Percentiles rank a stretch among this genome's conserved stretches.
phyloP scores from a whole-genome alignment of 1,140 invertebrate species.

The Matsumurasca onukii region DNA sequence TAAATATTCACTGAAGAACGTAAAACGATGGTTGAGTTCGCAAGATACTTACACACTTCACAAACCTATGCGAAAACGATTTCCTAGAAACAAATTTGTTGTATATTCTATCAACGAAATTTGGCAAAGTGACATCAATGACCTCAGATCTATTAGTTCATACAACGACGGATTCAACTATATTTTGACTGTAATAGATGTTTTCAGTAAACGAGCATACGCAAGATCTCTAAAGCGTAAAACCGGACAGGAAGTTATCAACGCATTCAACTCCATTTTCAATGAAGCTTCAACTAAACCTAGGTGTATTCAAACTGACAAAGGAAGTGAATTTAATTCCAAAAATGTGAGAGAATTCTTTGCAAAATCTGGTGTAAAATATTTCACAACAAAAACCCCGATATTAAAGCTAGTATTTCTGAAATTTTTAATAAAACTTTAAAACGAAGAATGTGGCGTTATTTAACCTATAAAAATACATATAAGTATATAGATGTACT shows the following conservation, averaged over 20 bases:
- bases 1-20: no score
- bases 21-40: background rate
- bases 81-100: background rate
- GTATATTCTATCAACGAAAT: background rate
- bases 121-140: background rate
- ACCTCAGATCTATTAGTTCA: no score
- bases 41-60: background rate
- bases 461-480: background rate
- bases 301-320: background rate
- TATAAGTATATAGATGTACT: background rate
- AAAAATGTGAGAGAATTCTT: background rate
- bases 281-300: background rate
- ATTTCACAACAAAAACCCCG: background rate
- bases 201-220: background rate
- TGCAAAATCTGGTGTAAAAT: background rate
- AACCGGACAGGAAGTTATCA: background rate
- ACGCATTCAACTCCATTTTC: conserved; percentile 4
- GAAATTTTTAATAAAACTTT: background rate
- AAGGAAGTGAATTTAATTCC: background rate
- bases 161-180: background rate
- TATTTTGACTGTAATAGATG: background rate
- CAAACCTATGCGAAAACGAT: background rate
- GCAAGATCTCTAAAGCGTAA: background rate
- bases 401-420: background rate
- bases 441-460: background rate